These are phyloP conservation scores for Alligator sinensis DNA, from an alignment of 2,113 vertebrate species.

Conservation along the genomic window DNA sequence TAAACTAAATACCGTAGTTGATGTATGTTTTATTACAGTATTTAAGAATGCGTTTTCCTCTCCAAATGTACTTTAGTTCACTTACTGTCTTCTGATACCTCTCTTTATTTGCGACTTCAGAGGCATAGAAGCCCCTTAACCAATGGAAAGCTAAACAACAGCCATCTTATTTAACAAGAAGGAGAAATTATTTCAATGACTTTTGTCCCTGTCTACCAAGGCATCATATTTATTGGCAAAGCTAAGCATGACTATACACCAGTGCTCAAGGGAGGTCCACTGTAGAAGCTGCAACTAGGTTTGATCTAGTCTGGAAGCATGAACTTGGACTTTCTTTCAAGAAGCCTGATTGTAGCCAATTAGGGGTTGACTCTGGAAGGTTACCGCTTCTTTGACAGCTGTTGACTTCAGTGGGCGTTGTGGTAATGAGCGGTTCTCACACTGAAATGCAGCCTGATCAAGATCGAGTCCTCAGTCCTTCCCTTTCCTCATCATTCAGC, in stretches of 20 bases:
- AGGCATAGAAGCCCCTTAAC: neutral
- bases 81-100: constrained; percentile 42
- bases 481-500: neutral
- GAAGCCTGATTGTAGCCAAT: neutral
- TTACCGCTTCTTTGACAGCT: neutral
- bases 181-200: neutral
- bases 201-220: neutral
- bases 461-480: neutral
- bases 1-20: constrained; percentile 2
- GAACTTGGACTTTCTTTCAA: neutral
- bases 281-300: neutral
- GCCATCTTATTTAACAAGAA: neutral
- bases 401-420: neutral
- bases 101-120: constrained; percentile 33
- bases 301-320: neutral
- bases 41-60: constrained; percentile 35
- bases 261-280: rapidly evolving
- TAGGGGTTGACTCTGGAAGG: neutral
- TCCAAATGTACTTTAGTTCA: constrained; percentile 55
- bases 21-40: constrained; percentile 24
- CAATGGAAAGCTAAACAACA: neutral
- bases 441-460: neutral
- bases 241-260: neutral
- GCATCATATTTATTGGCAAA: neutral
- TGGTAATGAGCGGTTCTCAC: neutral